A percentile compares a stretch with the other conserved stretches of the same genome.
Evolutionary conservation across 2,888 invertebrate genomes (phyloP).

Genomic region (Temnothorax ravouxi): DNA sequence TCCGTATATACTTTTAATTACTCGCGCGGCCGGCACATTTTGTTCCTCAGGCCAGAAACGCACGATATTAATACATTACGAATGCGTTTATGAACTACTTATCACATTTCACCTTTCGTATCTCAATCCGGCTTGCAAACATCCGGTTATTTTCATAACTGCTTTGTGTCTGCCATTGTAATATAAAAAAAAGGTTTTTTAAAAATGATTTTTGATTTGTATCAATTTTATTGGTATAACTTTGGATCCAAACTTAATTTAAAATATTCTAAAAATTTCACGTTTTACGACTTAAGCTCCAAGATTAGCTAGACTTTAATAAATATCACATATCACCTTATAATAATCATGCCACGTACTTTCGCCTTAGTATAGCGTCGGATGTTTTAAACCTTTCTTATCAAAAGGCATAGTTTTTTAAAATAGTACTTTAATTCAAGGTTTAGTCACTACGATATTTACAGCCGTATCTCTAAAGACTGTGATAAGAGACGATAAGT

Average conservation of each 20-base stretch:
- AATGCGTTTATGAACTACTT: neutral
- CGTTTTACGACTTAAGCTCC: neutral
- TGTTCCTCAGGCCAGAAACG: neutral
- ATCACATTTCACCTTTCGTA: neutral
- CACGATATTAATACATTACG: neutral
- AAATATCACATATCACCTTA: neutral
- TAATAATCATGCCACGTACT: neutral
- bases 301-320: neutral
- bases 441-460: neutral
- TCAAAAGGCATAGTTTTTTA: neutral
- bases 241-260: neutral
- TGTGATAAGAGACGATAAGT: constrained; percentile 6
- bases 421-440: neutral
- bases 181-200: neutral
- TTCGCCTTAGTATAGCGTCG: neutral
- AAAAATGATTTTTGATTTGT: neutral
- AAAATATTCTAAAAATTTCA: neutral
- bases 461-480: neutral
- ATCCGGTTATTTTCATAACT: neutral
- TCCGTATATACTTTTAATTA: constrained; percentile 24
- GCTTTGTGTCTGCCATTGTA: neutral
- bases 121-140: neutral
- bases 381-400: neutral
- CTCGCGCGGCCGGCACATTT: neutral
- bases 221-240: neutral